Evolutionary conservation across 2,888 invertebrate genomes (phyloP), one percentile per base, ranked within the genome.

Genomic region (Xiphydria camelus): DNA sequence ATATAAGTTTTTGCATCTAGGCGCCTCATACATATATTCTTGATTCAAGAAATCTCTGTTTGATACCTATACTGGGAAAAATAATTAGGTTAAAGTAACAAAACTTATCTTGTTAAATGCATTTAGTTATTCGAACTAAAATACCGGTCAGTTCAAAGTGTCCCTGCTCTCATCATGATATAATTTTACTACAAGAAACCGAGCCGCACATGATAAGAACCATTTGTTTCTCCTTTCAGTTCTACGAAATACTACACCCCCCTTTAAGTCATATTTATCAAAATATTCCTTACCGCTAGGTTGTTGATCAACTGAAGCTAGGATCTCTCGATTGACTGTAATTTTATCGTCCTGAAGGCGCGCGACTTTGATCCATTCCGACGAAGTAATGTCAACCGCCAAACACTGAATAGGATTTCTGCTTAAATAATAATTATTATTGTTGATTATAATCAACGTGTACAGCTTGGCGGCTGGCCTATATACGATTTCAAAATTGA

Each of bases 151-250:
- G n/a, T n/a, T n/a, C 68, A 40, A 73, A 64, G 50, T 76, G 75
- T 6, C 70, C 73, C 20, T 63, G 53, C 6, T 72, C 65, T n/a
- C 68, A 38, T 75, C 74, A 38, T 76, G 76, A 35, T 67, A 68
- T 21, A 57, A 51, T 5, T 59, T 57, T 19, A 66, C 61, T 17
- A 73, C 55, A 39, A 66, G 61, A 49, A 53, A 64, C 0, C 68
- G 57, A 1, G 60, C 58, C 0, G 46, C 48, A 3, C 51, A 50
- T 2, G 72, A 70, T 5, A 71, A 70, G 1, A 68, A 63, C 63
- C 67, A 70, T 36, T 49, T 54, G 9, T 38, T 49, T 1, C 52
- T 53, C 1, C 23, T 23, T 10, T 50, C 45, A 4, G 49, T 51
- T 19, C 32, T 41, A 15, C 51, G 34, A 34, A 48, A 58, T 7